These are phyloP conservation scores for Apis dorsata DNA, from an alignment of 1,140 invertebrate species.

Conservation along the genomic window DNA sequence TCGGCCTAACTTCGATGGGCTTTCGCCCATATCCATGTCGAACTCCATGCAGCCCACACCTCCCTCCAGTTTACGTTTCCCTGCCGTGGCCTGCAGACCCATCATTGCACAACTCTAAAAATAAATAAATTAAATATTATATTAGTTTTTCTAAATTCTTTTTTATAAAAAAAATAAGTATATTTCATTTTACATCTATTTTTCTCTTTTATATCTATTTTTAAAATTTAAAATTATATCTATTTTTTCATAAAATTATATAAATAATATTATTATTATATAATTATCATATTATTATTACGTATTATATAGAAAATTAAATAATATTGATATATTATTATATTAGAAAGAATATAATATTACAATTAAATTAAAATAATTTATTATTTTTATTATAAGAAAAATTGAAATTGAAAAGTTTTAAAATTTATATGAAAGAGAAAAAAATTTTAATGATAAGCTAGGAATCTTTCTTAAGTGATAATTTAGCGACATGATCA, in stretches of 20 bases:
- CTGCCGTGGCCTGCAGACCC: conserved; percentile 87
- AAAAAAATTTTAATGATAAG: not conserved
- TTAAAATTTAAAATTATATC: no score
- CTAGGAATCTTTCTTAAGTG: not conserved
- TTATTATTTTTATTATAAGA: not conserved
- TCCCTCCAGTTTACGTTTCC: conserved; percentile 85
- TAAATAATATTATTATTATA: no score
- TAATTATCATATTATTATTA: no score
- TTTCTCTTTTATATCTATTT: not conserved
- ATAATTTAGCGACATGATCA: conserved; percentile 45
- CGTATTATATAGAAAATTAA: not conserved
- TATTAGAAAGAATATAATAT: not conserved
- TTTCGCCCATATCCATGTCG: conserved; percentile 78
- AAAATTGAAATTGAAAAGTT: no score
- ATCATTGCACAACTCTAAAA: conserved; percentile 88
- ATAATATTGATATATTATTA: not conserved
- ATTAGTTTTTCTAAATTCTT: not conserved
- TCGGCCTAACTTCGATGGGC: conserved; percentile 77
- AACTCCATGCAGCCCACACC: conserved; percentile 79
- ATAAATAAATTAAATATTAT: conserved; percentile 21
- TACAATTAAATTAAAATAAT: not conserved
- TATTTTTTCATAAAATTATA: no score
- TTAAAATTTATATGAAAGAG: not conserved
- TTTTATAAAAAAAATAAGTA: not conserved
- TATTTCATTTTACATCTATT: not conserved